Percentiles rank a stretch among this genome's conserved stretches.
These are phyloP conservation scores for Leptinotarsa undecemlineata DNA, from an alignment of 1,140 invertebrate genomes.

Conservation along the genomic window DNA sequence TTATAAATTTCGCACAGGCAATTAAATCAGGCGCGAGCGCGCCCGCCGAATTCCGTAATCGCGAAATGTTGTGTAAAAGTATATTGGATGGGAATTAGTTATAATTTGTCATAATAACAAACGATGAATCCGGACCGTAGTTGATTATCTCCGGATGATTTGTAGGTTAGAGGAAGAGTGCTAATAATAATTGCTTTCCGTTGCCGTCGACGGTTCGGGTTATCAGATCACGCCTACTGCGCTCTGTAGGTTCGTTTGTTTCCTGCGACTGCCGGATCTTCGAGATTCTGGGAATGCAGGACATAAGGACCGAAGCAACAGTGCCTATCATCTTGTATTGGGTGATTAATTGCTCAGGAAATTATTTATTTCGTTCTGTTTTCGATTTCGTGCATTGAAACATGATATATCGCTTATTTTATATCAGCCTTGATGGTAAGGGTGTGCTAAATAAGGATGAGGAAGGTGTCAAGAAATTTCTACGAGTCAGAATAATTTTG, in stretches of 20 bases:
- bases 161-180: slow-evolving; percentile 23
- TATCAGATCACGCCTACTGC: slow-evolving; percentile 20
- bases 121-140: slow-evolving; percentile 18
- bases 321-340: neutral
- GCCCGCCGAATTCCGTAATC: slow-evolving; percentile 9
- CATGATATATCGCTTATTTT: too few relatives aligned
- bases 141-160: slow-evolving; percentile 24
- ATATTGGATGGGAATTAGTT: slow-evolving; percentile 20
- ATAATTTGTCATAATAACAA: slow-evolving; percentile 23
- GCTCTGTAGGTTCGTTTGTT: neutral
- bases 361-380: neutral
- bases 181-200: slow-evolving; percentile 26
- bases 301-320: neutral
- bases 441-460: too few relatives aligned
- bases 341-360: neutral
- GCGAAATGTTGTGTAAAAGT: slow-evolving; percentile 17
- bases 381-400: too few relatives aligned
- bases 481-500: too few relatives aligned
- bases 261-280: neutral
- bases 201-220: slow-evolving; percentile 5
- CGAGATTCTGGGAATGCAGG: slow-evolving; percentile 2
- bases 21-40: neutral
- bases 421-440: too few relatives aligned
- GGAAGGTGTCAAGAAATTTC: too few relatives aligned
- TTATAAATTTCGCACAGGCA: slow-evolving; percentile 10